Evolutionary conservation across 2,888 invertebrate species (phyloP).

Genomic region (Agriopis aurantiaria): DNA sequence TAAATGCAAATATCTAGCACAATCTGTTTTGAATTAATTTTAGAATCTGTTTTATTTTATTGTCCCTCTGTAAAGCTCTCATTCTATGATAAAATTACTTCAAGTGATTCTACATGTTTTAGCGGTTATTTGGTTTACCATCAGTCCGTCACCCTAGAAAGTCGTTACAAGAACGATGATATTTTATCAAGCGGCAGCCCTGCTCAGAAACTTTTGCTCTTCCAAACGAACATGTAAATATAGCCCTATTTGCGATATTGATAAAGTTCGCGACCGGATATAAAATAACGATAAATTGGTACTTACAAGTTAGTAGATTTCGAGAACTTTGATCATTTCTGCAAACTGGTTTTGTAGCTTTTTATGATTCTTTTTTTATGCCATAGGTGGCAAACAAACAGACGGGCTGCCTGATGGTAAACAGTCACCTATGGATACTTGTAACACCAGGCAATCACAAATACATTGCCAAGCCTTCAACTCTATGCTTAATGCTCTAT

Average conservation of each 20-base stretch:
- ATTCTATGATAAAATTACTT: background rate
- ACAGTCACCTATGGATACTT: no score
- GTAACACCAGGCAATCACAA: no score
- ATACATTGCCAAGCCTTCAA: no score
- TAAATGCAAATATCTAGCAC: no score
- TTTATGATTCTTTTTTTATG: no score
- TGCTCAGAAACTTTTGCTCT: conserved; percentile 59
- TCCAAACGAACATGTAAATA: conserved; percentile 33
- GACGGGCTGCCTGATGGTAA: no score
- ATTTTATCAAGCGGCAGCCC: conserved; percentile 61
- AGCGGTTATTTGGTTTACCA: conserved; percentile 17
- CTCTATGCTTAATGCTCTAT: no score
- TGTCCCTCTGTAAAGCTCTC: background rate
- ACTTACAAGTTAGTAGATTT: conserved; percentile 14
- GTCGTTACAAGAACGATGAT: conserved; percentile 61
- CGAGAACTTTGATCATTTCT: background rate
- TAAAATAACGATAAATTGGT: conserved; percentile 15
- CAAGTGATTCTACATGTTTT: background rate
- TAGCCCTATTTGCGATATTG: conserved; percentile 26
- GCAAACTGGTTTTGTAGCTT: no score
- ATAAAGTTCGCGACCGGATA: conserved; percentile 30
- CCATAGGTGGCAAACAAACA: no score
- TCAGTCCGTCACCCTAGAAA: conserved; percentile 44
- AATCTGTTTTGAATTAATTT: no score
- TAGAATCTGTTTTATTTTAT: conserved; percentile 34